A percentile compares a stretch with the other conserved stretches of the same genome.
These are phyloP conservation scores for Amphibalanus amphitrite DNA, from an alignment of 1,140 invertebrate species.

Conservation along the genomic window DNA sequence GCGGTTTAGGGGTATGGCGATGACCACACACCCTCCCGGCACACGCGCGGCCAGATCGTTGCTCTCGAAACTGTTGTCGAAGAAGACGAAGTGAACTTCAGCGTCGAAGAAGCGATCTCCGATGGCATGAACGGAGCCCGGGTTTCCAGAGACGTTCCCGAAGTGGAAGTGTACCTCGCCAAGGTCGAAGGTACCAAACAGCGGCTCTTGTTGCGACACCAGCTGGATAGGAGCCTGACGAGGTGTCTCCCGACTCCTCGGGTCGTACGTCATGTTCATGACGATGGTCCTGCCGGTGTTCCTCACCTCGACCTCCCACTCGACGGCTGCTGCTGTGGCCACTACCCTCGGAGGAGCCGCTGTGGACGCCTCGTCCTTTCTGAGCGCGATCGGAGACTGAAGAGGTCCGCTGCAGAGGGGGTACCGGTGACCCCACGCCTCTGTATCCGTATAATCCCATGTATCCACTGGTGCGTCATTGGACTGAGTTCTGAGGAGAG, in stretches of 20 bases:
- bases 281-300: conserved; percentile 28
- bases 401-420: conserved; percentile 1
- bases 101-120: conserved; percentile 24
- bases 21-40: too few species aligned
- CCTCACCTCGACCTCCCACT: conserved; percentile 17
- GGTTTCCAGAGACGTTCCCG: conserved; percentile 27
- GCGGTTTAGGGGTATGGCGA: too few species aligned
- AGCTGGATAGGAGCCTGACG: background rate
- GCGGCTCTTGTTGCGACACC: conserved; percentile 1
- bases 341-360: conserved; percentile 18
- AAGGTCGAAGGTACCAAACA: conserved; percentile 36
- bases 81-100: too few species aligned
- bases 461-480: too few species aligned
- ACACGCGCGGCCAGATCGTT: too few species aligned
- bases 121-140: conserved; percentile 51
- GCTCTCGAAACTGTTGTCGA: too few species aligned
- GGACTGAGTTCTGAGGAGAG: too few species aligned
- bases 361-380: background rate
- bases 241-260: too few species aligned
- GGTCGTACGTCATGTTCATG: too few species aligned
- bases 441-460: background rate
- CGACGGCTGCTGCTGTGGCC: conserved; percentile 18
- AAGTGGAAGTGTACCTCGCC: conserved; percentile 60
- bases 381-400: conserved; percentile 23
- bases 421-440: conserved; percentile 4